These are phyloP conservation scores for Drosophila hydei DNA, from an alignment of 1,140 invertebrate species.

Conservation along the genomic window DNA sequence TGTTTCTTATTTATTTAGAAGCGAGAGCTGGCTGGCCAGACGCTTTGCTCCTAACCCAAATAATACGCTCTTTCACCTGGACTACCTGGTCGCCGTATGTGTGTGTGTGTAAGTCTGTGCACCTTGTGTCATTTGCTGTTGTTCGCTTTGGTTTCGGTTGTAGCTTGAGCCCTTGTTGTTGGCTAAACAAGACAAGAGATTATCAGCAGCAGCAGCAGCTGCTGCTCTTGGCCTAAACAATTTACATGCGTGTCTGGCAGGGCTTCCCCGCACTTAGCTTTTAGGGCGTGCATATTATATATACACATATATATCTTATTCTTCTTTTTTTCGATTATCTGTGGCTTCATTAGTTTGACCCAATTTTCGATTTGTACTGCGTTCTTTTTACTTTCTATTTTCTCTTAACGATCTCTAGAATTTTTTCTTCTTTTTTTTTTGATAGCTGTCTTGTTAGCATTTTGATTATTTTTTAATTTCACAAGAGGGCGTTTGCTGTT, in stretches of 20 bases:
- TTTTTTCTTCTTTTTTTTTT: slow-evolving; percentile 24
- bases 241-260: neutral
- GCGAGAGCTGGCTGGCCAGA: slow-evolving; percentile 19
- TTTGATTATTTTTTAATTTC: slow-evolving; percentile 46
- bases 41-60: slow-evolving; percentile 62
- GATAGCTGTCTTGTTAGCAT: slow-evolving; percentile 36
- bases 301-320: neutral
- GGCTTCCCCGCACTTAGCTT: slow-evolving; percentile 10
- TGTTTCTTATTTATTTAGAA: slow-evolving; percentile 33
- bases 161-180: slow-evolving; percentile 36
- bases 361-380: slow-evolving; percentile 16
- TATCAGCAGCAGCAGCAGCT: slow-evolving; percentile 56
- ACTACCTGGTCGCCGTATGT: neutral
- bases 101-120: slow-evolving; percentile 36
- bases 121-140: slow-evolving; percentile 68
- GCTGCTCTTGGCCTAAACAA: slow-evolving; percentile 12
- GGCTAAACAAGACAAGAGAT: slow-evolving; percentile 67
- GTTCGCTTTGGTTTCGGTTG: slow-evolving; percentile 12
- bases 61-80: slow-evolving; percentile 42
- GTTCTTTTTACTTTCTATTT: slow-evolving; percentile 80
- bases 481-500: slow-evolving; percentile 34
- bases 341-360: slow-evolving; percentile 78
- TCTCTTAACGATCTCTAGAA: slow-evolving; percentile 59
- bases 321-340: slow-evolving; percentile 57
- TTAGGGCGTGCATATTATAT: slow-evolving; percentile 12